A percentile compares a stretch with the other conserved stretches of the same genome.
Conservation (phyloP, 2,113 vertebrate species). For the Perca schrenkii region DNA sequence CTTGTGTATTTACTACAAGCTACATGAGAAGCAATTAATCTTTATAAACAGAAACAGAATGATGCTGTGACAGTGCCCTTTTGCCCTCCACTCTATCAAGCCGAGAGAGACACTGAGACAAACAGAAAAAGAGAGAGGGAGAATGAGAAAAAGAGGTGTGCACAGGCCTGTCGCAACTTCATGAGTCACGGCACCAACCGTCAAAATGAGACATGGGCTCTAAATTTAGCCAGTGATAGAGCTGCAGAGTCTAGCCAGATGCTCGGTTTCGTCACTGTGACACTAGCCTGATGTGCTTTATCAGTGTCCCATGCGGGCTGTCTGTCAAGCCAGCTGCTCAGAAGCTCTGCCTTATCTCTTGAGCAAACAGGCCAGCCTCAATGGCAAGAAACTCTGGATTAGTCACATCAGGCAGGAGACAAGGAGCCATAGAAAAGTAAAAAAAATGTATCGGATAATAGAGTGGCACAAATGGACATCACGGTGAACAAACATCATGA, state of each 20-base stretch:
- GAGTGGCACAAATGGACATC: slow-evolving; percentile 11
- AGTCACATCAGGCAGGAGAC: slow-evolving; percentile 51
- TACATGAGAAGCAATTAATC: slow-evolving; percentile 26
- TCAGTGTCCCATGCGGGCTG: slow-evolving; percentile 66
- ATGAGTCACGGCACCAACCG: slow-evolving; percentile 76
- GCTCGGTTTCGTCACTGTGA: slow-evolving; percentile 73
- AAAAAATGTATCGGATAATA: slow-evolving; percentile 10
- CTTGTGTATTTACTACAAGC: slow-evolving; percentile 39
- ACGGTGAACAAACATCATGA: slow-evolving; percentile 22
- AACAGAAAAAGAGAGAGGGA: slow-evolving; percentile 21
- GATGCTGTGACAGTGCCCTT: slow-evolving; percentile 45
- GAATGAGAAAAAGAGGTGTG: slow-evolving; percentile 51
- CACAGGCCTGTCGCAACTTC: slow-evolving; percentile 54
- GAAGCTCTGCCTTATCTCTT: slow-evolving; percentile 71
- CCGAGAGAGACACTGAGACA: slow-evolving; percentile 23
- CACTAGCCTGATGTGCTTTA: slow-evolving; percentile 72
- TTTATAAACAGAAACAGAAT: slow-evolving; percentile 53
- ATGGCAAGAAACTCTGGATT: slow-evolving; percentile 49
- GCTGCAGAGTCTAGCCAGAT: slow-evolving; percentile 73
- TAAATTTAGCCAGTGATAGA: slow-evolving; percentile 75
- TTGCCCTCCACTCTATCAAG: slow-evolving; percentile 20
- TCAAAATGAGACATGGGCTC: slow-evolving; percentile 59
- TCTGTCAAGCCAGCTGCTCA: slow-evolving; percentile 67
- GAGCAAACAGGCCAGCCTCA: slow-evolving; percentile 64
- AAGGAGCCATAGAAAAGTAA: slow-evolving; percentile 28